phyloP scores from a whole-genome alignment of 2,888 invertebrate genomes.

The Nemoura dubitans region DNA sequence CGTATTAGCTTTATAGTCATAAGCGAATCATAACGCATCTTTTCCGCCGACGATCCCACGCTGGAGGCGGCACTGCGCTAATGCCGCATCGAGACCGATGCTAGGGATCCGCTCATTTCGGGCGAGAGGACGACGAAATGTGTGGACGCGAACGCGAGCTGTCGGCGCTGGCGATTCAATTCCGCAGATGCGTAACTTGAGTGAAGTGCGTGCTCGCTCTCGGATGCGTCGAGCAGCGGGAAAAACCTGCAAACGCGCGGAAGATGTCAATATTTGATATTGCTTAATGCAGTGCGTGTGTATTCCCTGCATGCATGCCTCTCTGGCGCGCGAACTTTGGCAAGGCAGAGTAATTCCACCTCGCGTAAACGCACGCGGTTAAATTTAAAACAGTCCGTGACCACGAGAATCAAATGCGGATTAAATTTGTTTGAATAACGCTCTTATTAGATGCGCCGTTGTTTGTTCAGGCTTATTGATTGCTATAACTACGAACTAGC shows the following conservation, averaged over 20 bases:
- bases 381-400: conserved; percentile 13
- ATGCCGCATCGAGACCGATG: not conserved
- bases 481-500: conserved; percentile 14
- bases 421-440: conserved; percentile 12
- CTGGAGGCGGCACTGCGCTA: not conserved
- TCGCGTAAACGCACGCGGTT: no score
- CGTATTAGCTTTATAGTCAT: conserved; percentile 23
- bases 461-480: conserved; percentile 26
- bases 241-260: not conserved
- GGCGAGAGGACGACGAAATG: no score
- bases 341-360: not conserved
- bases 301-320: not conserved
- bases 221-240: not conserved
- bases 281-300: not conserved
- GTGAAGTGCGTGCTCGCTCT: not conserved
- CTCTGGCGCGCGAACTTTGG: not conserved
- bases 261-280: conserved; percentile 7
- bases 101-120: no score
- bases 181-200: not conserved
- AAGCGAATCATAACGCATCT: conserved; percentile 13
- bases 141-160: no score
- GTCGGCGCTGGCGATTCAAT: not conserved
- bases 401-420: not conserved
- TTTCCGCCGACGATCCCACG: not conserved
- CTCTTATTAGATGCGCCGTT: not conserved